Evolutionary conservation across 2,888 invertebrate species (phyloP), one percentile per base, ranked within the genome.

Genomic region (Andrena fulva): DNA sequence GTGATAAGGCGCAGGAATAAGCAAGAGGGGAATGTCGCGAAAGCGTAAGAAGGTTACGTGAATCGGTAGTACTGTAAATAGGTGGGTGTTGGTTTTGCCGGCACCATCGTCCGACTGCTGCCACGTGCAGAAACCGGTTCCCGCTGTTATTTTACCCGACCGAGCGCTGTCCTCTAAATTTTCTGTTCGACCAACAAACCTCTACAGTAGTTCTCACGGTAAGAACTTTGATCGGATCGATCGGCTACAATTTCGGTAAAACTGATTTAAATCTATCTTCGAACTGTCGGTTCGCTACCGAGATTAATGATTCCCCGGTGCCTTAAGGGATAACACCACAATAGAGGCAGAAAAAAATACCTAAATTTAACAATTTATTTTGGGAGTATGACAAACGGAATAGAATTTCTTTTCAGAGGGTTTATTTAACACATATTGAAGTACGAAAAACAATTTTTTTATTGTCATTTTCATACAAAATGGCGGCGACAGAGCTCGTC

Each of bases 101-200:
- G 2, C 48, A 62, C 72, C 12, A 68, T 79, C 73, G 54, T 64
- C 1, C 31, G 48, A 56, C 70, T 71, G 24, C 29, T 35, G 77
- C 75, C 83, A 80, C 73, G 83, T 52, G 73, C 71, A 67, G 60
- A 74, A 87, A 87, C 87, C 83, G 81, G 87, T 87, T 80, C 56
- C 10, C 33, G 48, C 62, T 64, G 71, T 79, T 77, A 76, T 75
- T 76, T 72, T 54, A 60, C 60, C 12, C 73, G 48, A 75, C 12
- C 20, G 42, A 78, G 66, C 24, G 3, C 4, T 70, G 20, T 42
- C 56, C 59, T 77, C 85, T 69, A 66, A 80, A 78, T 62, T 60
- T 72, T 73, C 76, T 50, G 27, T 64, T 62, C 60, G n/a, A 16
- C 52, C 69, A 52, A 71, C 54, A 74, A 75, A 62, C 63, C 63